Conservation (phyloP, 2,113 vertebrate genomes). For the Scolopax mira region DNA sequence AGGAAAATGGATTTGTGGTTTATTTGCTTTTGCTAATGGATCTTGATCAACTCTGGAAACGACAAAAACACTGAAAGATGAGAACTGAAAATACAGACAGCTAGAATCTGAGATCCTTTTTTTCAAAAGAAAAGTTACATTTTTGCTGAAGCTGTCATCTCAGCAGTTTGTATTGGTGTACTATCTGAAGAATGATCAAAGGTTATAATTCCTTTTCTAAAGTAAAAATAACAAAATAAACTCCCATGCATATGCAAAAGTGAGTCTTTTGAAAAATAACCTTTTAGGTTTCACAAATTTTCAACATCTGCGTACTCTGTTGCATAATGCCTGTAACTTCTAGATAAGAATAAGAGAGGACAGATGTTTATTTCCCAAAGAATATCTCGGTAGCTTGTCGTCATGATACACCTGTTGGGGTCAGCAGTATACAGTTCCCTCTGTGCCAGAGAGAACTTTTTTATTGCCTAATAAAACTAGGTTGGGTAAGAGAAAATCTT, state of each 20-base stretch:
- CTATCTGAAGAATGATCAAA: neutral
- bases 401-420: neutral
- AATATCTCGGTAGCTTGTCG: neutral
- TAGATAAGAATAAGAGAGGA: conserved; percentile 1
- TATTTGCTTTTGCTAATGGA: neutral
- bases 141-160: neutral
- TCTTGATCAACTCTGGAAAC: neutral
- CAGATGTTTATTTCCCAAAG: conserved; percentile 24
- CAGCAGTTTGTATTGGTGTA: neutral
- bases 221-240: neutral
- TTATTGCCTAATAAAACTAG: conserved; percentile 62
- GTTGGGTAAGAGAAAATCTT: conserved; percentile 45
- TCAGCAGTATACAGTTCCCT: neutral
- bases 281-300: neutral
- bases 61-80: neutral
- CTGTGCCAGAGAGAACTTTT: neutral
- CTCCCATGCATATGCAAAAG: neutral
- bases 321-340: neutral
- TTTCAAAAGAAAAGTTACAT: neutral
- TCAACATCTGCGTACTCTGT: neutral
- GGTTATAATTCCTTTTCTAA: neutral
- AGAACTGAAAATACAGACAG: neutral
- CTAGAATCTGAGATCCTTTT: neutral
- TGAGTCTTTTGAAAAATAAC: neutral
- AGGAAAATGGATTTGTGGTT: neutral